These are phyloP conservation scores for Oryzaephilus surinamensis DNA, from an alignment of 1,140 invertebrate genomes.

Conservation along the genomic window DNA sequence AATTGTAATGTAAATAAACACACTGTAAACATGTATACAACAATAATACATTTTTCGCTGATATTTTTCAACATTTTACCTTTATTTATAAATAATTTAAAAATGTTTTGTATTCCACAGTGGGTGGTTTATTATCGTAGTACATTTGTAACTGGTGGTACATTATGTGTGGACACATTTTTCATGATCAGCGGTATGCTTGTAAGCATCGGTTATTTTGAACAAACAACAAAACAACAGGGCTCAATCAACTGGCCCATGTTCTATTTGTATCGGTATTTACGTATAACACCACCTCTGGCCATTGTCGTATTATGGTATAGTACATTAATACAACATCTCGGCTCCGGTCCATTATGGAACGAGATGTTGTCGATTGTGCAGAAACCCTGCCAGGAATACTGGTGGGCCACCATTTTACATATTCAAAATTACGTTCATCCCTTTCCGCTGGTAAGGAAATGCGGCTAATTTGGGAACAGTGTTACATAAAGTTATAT, in stretches of 20 bases:
- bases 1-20: too few species aligned
- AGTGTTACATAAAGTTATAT: too few species aligned
- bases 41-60: too few species aligned
- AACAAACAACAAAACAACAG: conserved; percentile 30
- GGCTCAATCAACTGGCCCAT: conserved; percentile 17
- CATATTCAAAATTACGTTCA: conserved; percentile 22
- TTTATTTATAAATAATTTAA: too few species aligned
- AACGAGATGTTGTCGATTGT: conserved; percentile 17
- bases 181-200: conserved; percentile 43
- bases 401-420: conserved; percentile 19
- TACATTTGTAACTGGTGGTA: conserved; percentile 25
- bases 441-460: conserved; percentile 18
- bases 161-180: conserved; percentile 36
- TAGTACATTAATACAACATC: conserved; percentile 15
- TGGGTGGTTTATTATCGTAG: conserved; percentile 24
- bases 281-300: conserved; percentile 21
- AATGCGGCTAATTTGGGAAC: too few species aligned
- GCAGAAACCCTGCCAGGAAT: conserved; percentile 19
- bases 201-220: conserved; percentile 37
- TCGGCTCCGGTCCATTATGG: conserved; percentile 23
- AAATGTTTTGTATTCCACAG: too few species aligned
- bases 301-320: conserved; percentile 20
- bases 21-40: too few species aligned
- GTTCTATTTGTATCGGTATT: conserved; percentile 23
- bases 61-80: conserved; percentile 2